Percentiles rank a stretch among this genome's conserved stretches.
Evolutionary conservation across 2,797 vertebrate genomes (phyloP).

Genomic region (Dicrostonyx torquatus): DNA sequence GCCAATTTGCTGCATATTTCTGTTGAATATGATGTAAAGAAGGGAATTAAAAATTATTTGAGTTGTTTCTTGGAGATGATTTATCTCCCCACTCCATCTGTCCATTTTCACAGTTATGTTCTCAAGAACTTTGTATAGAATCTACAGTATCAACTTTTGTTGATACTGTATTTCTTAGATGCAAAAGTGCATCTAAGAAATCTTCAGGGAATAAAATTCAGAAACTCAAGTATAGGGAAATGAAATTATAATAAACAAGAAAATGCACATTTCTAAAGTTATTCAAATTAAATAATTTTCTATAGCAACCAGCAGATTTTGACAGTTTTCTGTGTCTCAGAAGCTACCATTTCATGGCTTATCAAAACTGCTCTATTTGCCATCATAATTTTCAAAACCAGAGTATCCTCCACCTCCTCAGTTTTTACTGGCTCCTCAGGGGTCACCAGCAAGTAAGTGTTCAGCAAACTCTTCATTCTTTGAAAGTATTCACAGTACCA

Average conservation of each 20-base stretch:
- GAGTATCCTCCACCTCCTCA: not conserved
- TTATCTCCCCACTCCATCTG: not conserved
- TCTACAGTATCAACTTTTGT: not conserved
- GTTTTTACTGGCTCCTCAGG: not conserved
- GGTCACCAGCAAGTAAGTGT: not conserved
- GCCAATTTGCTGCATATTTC: not conserved
- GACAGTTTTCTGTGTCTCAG: not conserved
- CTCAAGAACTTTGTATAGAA: not conserved
- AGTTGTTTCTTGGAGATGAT: not conserved
- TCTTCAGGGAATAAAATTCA: not conserved
- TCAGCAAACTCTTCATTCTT: not conserved
- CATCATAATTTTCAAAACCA: constrained; percentile 45
- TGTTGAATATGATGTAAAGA: not conserved
- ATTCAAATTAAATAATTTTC: constrained; percentile 37
- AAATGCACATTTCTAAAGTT: not conserved
- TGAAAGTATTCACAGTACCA: not conserved
- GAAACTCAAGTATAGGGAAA: not conserved
- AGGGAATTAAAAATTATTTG: constrained; percentile 5
- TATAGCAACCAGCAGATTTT: not conserved
- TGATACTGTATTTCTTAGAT: no score
- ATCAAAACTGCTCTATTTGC: not conserved
- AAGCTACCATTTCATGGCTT: not conserved
- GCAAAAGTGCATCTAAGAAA: not conserved
- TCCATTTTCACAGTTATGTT: not conserved
- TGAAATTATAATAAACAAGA: not conserved